Evolutionary conservation across 2,113 vertebrate species (phyloP).

Genomic region (Elachura formosa): DNA sequence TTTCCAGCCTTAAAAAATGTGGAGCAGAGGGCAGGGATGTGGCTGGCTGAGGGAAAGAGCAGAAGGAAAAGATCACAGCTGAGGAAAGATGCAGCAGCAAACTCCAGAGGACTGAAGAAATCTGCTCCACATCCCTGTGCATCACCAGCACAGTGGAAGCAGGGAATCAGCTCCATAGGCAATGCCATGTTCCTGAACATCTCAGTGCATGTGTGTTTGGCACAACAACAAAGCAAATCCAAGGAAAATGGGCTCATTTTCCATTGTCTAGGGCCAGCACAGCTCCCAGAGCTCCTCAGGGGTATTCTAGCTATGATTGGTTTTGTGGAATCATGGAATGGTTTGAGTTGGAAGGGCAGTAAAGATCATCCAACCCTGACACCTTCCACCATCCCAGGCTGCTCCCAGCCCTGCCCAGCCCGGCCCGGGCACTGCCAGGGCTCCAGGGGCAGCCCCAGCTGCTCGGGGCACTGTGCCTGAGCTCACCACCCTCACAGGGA

Average conservation of each 20-base stretch:
- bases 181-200: not conserved
- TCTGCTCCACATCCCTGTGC: not conserved
- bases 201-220: not conserved
- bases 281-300: not conserved
- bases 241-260: rapidly evolving
- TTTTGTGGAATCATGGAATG: not conserved
- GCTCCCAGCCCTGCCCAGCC: not conserved
- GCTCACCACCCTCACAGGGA: too few relatives aligned
- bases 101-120: not conserved
- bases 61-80: not conserved
- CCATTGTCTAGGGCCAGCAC: not conserved
- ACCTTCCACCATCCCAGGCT: rapidly evolving
- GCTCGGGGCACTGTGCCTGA: too few relatives aligned
- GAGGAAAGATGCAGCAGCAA: not conserved
- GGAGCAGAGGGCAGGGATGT: not conserved
- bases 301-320: not conserved
- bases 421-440: not conserved
- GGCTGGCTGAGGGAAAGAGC: not conserved
- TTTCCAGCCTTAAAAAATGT: not conserved
- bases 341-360: not conserved
- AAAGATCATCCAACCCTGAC: not conserved
- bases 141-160: not conserved
- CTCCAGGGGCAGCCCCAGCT: not conserved
- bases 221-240: not conserved
- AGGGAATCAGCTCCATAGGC: not conserved